Base-by-base conservation (phyloP, 2,888 invertebrate species). In the Lasioglossum pauxillum region DNA sequence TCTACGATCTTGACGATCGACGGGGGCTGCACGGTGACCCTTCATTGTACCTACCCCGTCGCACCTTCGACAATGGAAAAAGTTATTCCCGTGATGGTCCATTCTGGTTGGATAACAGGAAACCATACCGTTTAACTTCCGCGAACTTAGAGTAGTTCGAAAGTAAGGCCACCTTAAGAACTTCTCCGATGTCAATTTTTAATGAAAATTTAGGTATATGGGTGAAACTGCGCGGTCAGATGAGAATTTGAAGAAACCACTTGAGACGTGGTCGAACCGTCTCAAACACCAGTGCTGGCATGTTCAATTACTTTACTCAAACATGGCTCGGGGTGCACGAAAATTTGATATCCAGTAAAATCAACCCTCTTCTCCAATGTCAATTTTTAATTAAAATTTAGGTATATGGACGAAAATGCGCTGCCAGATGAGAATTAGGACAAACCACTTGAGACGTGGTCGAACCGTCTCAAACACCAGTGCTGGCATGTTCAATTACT, bases 81-180 rank as follows among this genome's bases (percentile, higher is more conserved):
- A 64, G 64, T 64, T 31, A 64, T 64, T 31, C 64, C 64, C 16
- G 64, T 53, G 31, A 64, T 64, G 64, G 64, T 16, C 64, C 64
- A 64, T 64, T 64, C 64, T 16, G 64, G 64, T 16, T 7, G 64
- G 64, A 64, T 64, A 64, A 64, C 53, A 53, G 53, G n/a, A 53
- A 53, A 53, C 23, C 53, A 23, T 49, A 49, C 49, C 53, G 53
- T n/a, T n/a, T n/a, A 53, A 53, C 53, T 53, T 53, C 53, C 53
- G n/a, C 8, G n/a, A 53, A 53, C 23, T 53, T 53, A 10, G 53
- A 53, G 53, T 53, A 53, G 53, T 53, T 53, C 23, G 53, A 53
- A 53, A 53, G 53, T 53, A 53, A 10, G 8, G 10, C 3, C 53
- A 53, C 53, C 53, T 53, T 2, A 53, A 10, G 53, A 53, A 53